phyloP scores from a whole-genome alignment of 2,113 vertebrate genomes.

The Dolichotis patagonum region DNA sequence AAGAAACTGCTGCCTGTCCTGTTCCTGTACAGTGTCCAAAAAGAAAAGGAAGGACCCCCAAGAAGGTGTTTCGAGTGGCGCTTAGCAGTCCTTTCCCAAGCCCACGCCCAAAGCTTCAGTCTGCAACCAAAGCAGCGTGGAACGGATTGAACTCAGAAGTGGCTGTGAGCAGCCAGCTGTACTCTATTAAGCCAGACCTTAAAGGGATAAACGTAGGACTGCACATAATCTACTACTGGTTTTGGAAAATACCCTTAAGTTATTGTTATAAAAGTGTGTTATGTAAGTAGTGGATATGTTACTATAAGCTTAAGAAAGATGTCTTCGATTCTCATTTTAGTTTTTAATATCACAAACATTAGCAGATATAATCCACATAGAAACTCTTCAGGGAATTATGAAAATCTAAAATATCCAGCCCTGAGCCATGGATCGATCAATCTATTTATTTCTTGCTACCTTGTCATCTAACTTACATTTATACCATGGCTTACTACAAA shows the following conservation, averaged over 20 bases:
- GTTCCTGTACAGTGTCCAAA: neutral
- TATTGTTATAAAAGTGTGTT: neutral
- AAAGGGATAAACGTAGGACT: neutral
- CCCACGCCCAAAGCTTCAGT: neutral
- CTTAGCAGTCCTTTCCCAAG: neutral
- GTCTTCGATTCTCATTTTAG: neutral
- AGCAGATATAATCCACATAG: neutral
- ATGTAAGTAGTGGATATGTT: neutral
- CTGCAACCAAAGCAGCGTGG: neutral
- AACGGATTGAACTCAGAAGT: neutral
- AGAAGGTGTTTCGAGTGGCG: neutral
- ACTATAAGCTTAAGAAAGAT: neutral
- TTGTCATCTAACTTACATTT: neutral
- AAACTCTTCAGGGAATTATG: constrained; percentile 2
- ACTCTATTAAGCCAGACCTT: neutral
- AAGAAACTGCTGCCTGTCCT: neutral
- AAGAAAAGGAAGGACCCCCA: neutral
- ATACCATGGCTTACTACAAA: neutral
- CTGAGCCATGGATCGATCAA: neutral
- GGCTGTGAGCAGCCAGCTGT: neutral
- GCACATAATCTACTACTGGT: neutral
- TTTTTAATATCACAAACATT: constrained; percentile 16
- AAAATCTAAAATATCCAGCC: constrained; percentile 52
- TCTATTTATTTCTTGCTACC: neutral
- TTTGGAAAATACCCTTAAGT: neutral